These are phyloP conservation scores for Takifugu flavidus DNA, from an alignment of 2,113 vertebrate species.

Conservation along the genomic window DNA sequence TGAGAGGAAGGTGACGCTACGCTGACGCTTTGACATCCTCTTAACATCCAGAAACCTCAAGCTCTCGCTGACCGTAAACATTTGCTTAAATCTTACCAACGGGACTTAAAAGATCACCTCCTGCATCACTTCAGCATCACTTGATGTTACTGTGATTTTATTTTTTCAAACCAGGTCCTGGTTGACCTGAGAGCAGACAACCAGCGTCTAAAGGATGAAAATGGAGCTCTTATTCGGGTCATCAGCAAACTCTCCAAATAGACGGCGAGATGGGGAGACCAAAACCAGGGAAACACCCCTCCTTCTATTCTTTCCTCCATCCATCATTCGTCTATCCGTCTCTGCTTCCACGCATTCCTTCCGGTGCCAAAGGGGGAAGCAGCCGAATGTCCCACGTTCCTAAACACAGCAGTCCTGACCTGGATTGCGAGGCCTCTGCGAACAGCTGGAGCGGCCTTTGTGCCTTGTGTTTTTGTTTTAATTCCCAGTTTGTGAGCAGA, in stretches of 20 bases:
- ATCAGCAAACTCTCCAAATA: constrained; percentile 99
- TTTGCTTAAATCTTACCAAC: too few relatives aligned
- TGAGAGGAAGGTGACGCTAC: too few relatives aligned
- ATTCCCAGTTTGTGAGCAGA: constrained; percentile 20
- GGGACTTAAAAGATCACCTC: too few relatives aligned
- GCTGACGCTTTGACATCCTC: too few relatives aligned
- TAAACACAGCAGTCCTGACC: constrained; percentile 48
- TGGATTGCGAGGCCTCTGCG: constrained; percentile 49
- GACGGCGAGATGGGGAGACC: constrained; percentile 31
- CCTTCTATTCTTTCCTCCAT: background rate
- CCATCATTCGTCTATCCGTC: constrained; percentile 19
- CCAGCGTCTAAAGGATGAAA: constrained; percentile 98
- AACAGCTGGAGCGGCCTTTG: constrained; percentile 53
- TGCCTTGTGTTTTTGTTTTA: constrained; percentile 46
- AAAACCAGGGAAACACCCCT: constrained; percentile 51
- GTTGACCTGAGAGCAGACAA: constrained; percentile 94
- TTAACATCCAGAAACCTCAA: too few relatives aligned
- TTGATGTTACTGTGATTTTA: background rate
- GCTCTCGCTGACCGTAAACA: too few relatives aligned
- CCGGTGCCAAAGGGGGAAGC: constrained; percentile 73
- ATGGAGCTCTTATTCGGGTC: constrained; percentile 95
- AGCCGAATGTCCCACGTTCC: constrained; percentile 48
- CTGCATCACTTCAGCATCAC: too few relatives aligned
- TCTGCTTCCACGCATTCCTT: constrained; percentile 60
- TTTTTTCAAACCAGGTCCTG: constrained; percentile 77